phyloP scores from a whole-genome alignment of 2,797 vertebrate species.

The Taeniopygia guttata region DNA sequence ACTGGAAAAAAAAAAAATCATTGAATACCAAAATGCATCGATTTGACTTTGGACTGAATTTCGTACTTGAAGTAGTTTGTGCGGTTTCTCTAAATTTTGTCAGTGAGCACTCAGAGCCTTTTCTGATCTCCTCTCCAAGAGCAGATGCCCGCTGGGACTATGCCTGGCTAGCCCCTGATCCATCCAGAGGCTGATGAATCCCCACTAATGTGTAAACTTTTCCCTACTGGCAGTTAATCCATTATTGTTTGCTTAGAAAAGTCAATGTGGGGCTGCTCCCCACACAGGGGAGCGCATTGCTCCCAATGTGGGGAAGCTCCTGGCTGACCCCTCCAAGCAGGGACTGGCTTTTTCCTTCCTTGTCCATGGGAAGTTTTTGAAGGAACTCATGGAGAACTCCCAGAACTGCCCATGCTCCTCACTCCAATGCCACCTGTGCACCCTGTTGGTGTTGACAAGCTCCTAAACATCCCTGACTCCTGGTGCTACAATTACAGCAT shows the following conservation, averaged over 20 bases:
- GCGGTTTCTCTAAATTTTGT: neutral
- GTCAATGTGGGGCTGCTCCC: neutral
- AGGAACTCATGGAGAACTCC: neutral
- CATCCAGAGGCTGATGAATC: neutral
- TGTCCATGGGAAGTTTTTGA: neutral
- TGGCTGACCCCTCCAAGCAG: neutral
- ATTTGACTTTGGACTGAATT: neutral
- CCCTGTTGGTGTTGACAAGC: neutral
- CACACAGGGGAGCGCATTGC: too few relatives aligned
- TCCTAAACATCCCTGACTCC: neutral
- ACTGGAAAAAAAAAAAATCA: neutral
- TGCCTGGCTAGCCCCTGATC: neutral
- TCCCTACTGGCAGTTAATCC: neutral
- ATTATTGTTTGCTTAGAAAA: neutral
- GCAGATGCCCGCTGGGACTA: neutral
- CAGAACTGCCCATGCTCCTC: accelerated
- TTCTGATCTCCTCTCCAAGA: neutral
- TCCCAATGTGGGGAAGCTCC: neutral
- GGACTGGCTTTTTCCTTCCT: neutral
- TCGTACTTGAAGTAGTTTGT: neutral
- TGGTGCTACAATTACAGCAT: neutral
- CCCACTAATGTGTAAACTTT: neutral
- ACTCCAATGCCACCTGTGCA: accelerated
- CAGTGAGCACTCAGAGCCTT: neutral
- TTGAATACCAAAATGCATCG: neutral